Evolutionary conservation across 2,888 invertebrate genomes (phyloP), one percentile per base, ranked within the genome.

Genomic region (Coelogynopora nodosa): DNA sequence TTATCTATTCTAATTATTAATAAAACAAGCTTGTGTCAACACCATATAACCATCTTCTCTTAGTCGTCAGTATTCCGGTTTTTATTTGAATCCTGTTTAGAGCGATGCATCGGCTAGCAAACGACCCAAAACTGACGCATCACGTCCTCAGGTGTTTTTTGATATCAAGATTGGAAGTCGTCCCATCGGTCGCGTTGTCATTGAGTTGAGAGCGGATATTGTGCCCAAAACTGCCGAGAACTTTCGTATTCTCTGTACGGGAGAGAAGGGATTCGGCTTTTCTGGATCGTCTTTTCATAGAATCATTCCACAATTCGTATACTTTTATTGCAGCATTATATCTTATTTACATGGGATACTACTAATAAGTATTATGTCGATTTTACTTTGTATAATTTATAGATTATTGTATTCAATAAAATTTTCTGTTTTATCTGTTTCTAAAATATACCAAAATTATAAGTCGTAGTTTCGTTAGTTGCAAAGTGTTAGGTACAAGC

Each of bases 261-360:
- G 97, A 91, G 98, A 99, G 91, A 96, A 97, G 91, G 98, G 98
- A 0, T 98, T 95, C 91, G 98, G 98, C 0, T 99, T 95, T 92
- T 96, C 97, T 92, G 96, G 95, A 0, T 95, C 95, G 90, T 93
- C 94, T 67, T 96, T 98, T 91, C 98, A 97, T 91, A 93, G 98
- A 90, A 95, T 98, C 86, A 98, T 98, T 91, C 97, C 98, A n/a
- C 96, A 96, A 90, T 98, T 99, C 94, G 97, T 98, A 95, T 91
- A 91, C 91, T 91, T 91, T 87, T 5, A 13, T 23, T 81, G 81
- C 26, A 81, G 13, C 18, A 13, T 81, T 13, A 10, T 49, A 30
- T 82, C 84, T 84, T 86, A 85, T 28, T 13, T 28, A 84, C 49
- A 30, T 86, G 28, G 18, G 30, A 88, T n/a, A n/a, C n/a, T n/a